phyloP scores from a whole-genome alignment of 53 echinoderm and acorn worm genomes.

The Zoroaster sp. region DNA sequence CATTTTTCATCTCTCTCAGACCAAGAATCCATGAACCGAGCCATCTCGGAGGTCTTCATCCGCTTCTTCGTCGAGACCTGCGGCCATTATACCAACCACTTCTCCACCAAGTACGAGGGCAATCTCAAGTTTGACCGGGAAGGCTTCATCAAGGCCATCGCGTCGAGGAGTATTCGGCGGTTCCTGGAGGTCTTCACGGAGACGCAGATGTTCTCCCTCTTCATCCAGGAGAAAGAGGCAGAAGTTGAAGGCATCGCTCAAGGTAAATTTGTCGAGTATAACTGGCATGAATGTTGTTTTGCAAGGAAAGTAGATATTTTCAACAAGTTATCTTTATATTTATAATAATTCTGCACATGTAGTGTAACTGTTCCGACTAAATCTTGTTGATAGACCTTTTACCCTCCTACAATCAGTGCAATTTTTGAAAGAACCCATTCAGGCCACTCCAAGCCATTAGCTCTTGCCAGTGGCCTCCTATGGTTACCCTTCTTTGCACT shows the following conservation, averaged over 20 bases:
- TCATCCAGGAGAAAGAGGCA: conserved; percentile 95
- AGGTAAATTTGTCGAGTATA: conserved; percentile 48
- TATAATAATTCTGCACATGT: no score
- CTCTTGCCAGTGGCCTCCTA: no score
- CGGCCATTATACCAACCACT: conserved; percentile 94
- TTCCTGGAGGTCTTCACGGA: conserved; percentile 98
- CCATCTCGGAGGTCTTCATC: conserved; percentile 93
- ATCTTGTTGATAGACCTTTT: no score
- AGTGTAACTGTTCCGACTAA: no score
- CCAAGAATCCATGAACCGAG: conserved; percentile 72
- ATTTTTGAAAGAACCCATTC: no score
- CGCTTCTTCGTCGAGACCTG: conserved; percentile 89
- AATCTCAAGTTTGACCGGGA: conserved; percentile 83
- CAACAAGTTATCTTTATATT: no score
- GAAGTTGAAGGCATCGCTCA: conserved; percentile 84
- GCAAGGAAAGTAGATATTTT: no score
- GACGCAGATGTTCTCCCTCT: conserved; percentile 98
- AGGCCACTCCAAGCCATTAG: no score
- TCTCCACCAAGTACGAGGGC: conserved; percentile 68
- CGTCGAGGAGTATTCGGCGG: conserved; percentile 77
- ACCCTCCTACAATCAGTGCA: no score
- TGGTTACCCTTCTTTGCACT: no score
- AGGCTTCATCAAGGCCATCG: conserved; percentile 73
- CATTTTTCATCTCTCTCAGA: conserved; percentile 31
- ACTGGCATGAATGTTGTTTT: no score